Evolutionary conservation across 1,140 invertebrate species (phyloP).

Genomic region (Magallana angulata): DNA sequence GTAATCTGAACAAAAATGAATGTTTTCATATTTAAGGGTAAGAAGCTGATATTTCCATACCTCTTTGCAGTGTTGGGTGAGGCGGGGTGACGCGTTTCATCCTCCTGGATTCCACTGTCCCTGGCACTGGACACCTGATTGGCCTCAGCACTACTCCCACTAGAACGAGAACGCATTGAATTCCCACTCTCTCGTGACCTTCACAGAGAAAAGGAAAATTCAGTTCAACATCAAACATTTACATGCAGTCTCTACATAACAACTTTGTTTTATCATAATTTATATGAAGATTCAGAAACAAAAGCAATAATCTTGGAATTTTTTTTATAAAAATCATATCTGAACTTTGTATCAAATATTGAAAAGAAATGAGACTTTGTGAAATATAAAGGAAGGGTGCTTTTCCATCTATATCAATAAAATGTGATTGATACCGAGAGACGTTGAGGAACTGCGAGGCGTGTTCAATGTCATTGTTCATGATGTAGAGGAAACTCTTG

Average conservation of each 20-base stretch:
- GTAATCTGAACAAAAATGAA: too few species aligned
- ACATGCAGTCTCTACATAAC: neutral
- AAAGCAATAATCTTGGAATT: neutral
- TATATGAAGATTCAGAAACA: neutral
- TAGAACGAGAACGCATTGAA: slow-evolving; percentile 52
- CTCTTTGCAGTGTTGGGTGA: slow-evolving; percentile 46
- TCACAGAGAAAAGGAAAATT: neutral
- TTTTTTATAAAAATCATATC: neutral
- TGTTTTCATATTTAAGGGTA: too few species aligned
- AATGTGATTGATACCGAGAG: neutral
- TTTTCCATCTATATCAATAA: too few species aligned
- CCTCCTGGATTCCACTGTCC: slow-evolving; percentile 60
- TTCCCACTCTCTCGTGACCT: slow-evolving; percentile 53
- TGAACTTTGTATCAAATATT: neutral
- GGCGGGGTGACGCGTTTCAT: slow-evolving; percentile 51
- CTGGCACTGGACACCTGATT: slow-evolving; percentile 57
- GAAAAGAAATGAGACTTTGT: neutral
- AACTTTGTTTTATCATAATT: neutral
- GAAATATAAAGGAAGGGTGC: too few species aligned
- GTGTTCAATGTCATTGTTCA: slow-evolving; percentile 79
- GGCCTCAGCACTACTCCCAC: slow-evolving; percentile 55
- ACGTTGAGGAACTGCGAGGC: slow-evolving; percentile 75
- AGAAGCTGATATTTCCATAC: neutral
- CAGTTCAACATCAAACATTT: neutral
- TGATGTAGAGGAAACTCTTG: slow-evolving; percentile 73